Percentiles rank a stretch among this genome's conserved stretches.
Evolutionary conservation across 2,113 vertebrate genomes (phyloP).

Genomic region (Myocastor coypus): DNA sequence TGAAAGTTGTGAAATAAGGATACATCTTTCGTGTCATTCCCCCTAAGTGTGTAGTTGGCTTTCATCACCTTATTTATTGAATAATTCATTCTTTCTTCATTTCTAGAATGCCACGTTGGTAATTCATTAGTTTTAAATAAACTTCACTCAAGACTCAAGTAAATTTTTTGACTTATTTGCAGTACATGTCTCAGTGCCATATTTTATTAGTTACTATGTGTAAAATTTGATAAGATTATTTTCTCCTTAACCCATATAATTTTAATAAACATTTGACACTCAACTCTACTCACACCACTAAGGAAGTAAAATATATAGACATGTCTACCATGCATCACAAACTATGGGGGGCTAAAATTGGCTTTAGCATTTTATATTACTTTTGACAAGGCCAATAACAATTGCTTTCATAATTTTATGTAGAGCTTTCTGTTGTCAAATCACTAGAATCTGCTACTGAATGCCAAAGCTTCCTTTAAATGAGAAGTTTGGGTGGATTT

Average conservation of each 20-base stretch:
- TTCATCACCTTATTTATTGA: conserved; percentile 35
- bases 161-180: conserved; percentile 27
- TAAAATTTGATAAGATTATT: conserved; percentile 1
- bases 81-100: not conserved
- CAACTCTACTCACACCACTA: not conserved
- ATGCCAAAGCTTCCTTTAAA: not conserved
- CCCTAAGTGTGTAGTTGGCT: conserved; percentile 43
- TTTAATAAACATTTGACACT: conserved; percentile 25
- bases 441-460: not conserved
- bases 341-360: not conserved
- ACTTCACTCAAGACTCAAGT: conserved; percentile 33
- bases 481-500: not conserved
- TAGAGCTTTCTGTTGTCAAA: not conserved
- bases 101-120: conserved; percentile 37
- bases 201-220: not conserved
- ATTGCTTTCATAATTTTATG: not conserved
- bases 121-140: conserved; percentile 42
- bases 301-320: not conserved
- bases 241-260: not conserved
- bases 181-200: not conserved
- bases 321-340: not conserved
- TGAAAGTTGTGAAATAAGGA: conserved; percentile 43
- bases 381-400: not conserved
- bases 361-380: not conserved
- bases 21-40: not conserved